Evolutionary conservation across 2,888 invertebrate genomes (phyloP).

Genomic region (Phymatocera aterrima): DNA sequence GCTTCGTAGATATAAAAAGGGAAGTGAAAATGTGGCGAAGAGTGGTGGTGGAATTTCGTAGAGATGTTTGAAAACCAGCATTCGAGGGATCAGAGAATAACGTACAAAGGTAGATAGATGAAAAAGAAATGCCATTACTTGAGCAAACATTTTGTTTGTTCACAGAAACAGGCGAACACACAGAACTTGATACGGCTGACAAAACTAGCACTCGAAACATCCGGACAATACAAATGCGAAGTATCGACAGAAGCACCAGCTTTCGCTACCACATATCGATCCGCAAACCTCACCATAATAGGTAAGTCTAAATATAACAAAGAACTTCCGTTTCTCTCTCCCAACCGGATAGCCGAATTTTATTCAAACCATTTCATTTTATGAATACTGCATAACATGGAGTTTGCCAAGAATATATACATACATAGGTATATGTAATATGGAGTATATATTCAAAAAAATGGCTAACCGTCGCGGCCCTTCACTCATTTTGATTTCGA

Average conservation of each 20-base stretch:
- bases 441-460: too few relatives aligned
- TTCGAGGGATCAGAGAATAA: neutral
- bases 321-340: neutral
- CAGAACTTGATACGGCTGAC: slow-evolving; percentile 62
- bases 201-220: slow-evolving; percentile 59
- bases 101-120: neutral
- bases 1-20: neutral
- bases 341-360: neutral
- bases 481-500: too few relatives aligned
- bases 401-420: too few relatives aligned
- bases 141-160: slow-evolving; percentile 56
- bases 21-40: too few relatives aligned
- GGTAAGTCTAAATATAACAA: slow-evolving; percentile 56
- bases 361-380: neutral
- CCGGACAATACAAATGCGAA: slow-evolving; percentile 69
- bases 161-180: slow-evolving; percentile 58
- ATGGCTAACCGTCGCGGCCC: too few relatives aligned
- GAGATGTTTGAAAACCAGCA: neutral
- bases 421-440: too few relatives aligned
- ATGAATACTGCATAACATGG: too few relatives aligned
- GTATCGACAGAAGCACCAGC: slow-evolving; percentile 66
- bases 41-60: too few relatives aligned
- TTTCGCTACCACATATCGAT: slow-evolving; percentile 61
- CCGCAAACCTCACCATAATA: slow-evolving; percentile 64
- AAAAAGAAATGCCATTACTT: slow-evolving; percentile 55